These are phyloP conservation scores for Drosophila repletoides DNA, from an alignment of 1,140 invertebrate genomes.

Conservation along the genomic window DNA sequence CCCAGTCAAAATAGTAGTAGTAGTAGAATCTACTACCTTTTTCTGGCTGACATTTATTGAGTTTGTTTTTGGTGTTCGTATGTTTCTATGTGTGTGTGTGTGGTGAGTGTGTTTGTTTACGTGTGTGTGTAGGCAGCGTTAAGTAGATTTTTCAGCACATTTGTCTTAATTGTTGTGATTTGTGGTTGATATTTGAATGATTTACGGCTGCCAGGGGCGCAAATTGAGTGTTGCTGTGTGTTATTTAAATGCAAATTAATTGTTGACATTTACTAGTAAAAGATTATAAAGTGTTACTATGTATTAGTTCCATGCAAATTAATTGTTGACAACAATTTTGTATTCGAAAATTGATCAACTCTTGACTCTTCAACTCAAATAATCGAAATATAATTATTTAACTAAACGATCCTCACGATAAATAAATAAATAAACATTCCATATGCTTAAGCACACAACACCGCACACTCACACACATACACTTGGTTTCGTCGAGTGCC, in stretches of 20 bases:
- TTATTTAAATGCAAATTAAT: slow-evolving; percentile 37
- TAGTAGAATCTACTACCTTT: slow-evolving; percentile 54
- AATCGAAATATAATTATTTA: slow-evolving; percentile 13
- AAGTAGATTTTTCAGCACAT: slow-evolving; percentile 81
- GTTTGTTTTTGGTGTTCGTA: slow-evolving; percentile 65
- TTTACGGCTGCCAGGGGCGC: slow-evolving; percentile 51
- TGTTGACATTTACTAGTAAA: too few relatives aligned
- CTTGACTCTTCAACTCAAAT: neutral
- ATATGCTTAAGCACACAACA: slow-evolving; percentile 16
- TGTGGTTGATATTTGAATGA: slow-evolving; percentile 79
- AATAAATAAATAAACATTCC: slow-evolving; percentile 30
- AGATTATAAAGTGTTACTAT: too few relatives aligned
- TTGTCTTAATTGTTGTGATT: slow-evolving; percentile 81
- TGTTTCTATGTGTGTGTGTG: slow-evolving; percentile 16
- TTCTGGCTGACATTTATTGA: slow-evolving; percentile 71
- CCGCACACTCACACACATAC: neutral
- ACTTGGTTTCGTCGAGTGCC: slow-evolving; percentile 25
- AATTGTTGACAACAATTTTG: slow-evolving; percentile 51
- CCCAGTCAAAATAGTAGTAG: too few relatives aligned
- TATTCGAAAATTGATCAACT: too few relatives aligned
- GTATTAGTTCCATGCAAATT: slow-evolving; percentile 48
- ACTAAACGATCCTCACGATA: slow-evolving; percentile 26
- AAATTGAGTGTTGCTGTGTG: slow-evolving; percentile 27
- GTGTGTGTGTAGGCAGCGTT: slow-evolving; percentile 54
- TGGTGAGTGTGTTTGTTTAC: slow-evolving; percentile 22